Conservation (phyloP, 2,888 invertebrate genomes). For the Oligia latruncula region DNA sequence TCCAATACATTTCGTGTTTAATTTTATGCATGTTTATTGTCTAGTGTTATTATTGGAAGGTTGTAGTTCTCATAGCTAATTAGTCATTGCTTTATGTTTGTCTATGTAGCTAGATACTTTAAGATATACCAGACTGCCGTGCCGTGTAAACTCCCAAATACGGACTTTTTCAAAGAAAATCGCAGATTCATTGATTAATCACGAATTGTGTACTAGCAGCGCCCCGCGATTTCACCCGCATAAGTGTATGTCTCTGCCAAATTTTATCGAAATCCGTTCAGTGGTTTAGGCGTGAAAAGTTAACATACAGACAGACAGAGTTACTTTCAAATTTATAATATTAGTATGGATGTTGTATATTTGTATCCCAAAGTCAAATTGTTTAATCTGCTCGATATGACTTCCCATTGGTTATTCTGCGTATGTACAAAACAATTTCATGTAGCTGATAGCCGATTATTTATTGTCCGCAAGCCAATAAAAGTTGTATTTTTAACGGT, state of each 20-base stretch:
- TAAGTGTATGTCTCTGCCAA: too few species aligned
- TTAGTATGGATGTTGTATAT: neutral
- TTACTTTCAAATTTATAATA: too few species aligned
- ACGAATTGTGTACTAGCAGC: neutral
- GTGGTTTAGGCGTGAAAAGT: too few species aligned
- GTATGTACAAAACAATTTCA: neutral
- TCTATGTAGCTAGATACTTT: neutral
- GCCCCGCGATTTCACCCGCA: too few species aligned
- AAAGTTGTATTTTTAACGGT: neutral
- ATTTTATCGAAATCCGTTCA: too few species aligned
- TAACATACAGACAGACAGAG: too few species aligned
- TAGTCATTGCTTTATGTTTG: conserved; percentile 16
- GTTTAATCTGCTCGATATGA: neutral
- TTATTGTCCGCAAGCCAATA: neutral
- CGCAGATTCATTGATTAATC: neutral
- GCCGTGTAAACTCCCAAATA: neutral
- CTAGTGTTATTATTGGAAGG: conserved; percentile 13
- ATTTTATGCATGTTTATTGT: conserved; percentile 35
- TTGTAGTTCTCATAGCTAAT: conserved; percentile 11
- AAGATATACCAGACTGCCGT: neutral
- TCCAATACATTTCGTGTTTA: conserved; percentile 31
- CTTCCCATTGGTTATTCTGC: too few species aligned
- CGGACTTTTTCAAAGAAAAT: neutral
- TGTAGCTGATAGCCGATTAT: neutral
- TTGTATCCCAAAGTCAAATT: neutral